phyloP scores from a whole-genome alignment of 1,140 invertebrate species.

The Mercenaria mercenaria region DNA sequence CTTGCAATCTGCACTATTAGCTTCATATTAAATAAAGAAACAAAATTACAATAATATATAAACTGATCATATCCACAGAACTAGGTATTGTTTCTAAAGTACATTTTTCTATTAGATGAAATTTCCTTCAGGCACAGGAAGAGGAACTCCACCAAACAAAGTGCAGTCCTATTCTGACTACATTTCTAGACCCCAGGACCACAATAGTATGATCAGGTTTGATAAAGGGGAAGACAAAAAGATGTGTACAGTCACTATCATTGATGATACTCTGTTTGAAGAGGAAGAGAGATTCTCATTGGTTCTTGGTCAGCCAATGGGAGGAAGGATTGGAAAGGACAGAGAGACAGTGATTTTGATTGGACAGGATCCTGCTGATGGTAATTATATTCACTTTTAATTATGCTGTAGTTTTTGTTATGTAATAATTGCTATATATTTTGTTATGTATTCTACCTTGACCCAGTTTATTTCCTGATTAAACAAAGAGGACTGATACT shows the following conservation, averaged over 20 bases:
- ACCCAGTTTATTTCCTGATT: too few species aligned
- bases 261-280: conserved; percentile 86
- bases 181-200: conserved; percentile 82
- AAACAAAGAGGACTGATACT: too few species aligned
- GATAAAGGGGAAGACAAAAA: conserved; percentile 81
- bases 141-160: conserved; percentile 81
- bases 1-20: too few species aligned
- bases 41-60: too few species aligned
- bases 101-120: too few species aligned
- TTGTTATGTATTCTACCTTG: too few species aligned
- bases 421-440: not conserved
- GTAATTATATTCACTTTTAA: too few species aligned
- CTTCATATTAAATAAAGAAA: too few species aligned
- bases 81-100: too few species aligned
- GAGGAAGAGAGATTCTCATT: conserved; percentile 85
- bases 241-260: conserved; percentile 84
- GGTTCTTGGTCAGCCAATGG: conserved; percentile 82
- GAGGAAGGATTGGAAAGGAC: conserved; percentile 80
- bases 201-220: conserved; percentile 84
- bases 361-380: conserved; percentile 83
- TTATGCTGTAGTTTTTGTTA: too few species aligned
- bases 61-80: too few species aligned
- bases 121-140: conserved; percentile 84
- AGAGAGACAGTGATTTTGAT: conserved; percentile 80
- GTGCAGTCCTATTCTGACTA: conserved; percentile 85